Evolutionary conservation across 2,888 invertebrate species (phyloP).

Genomic region (Geophilus truncorum): DNA sequence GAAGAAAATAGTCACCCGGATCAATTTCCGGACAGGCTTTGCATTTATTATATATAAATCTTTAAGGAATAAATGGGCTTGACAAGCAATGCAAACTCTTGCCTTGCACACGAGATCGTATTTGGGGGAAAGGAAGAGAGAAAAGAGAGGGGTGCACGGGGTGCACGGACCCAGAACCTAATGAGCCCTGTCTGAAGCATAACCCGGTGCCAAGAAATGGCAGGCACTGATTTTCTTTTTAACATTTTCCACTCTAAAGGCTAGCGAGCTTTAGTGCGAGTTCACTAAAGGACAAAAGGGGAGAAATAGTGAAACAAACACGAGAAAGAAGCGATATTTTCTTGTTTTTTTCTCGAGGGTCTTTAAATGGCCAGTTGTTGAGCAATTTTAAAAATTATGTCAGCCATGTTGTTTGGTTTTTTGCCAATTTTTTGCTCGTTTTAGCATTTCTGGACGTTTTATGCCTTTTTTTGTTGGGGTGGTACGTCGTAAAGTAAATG

Average conservation of each 20-base stretch:
- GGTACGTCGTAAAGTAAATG: not conserved
- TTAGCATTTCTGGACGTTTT: not conserved
- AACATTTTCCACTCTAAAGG: slow-evolving; percentile 3
- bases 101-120: not conserved
- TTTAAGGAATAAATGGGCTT: not conserved
- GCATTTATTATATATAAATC: slow-evolving; percentile 11
- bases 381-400: not conserved
- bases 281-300: not conserved
- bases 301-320: not conserved
- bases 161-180: not conserved
- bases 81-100: not conserved
- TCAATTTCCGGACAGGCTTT: slow-evolving; percentile 14
- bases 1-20: slow-evolving; percentile 11
- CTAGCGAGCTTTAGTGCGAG: not conserved
- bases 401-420: not conserved
- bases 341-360: not conserved
- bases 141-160: not conserved
- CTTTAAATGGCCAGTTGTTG: not conserved
- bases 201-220: slow-evolving; percentile 17
- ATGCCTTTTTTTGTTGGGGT: not conserved
- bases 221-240: not conserved
- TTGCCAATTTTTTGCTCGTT: not conserved
- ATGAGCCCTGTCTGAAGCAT: slow-evolving; percentile 11
- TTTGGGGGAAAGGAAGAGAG: not conserved
- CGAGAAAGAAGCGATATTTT: not conserved